Conservation (phyloP, 1,140 invertebrate species). For the Monomorium pharaonis region DNA sequence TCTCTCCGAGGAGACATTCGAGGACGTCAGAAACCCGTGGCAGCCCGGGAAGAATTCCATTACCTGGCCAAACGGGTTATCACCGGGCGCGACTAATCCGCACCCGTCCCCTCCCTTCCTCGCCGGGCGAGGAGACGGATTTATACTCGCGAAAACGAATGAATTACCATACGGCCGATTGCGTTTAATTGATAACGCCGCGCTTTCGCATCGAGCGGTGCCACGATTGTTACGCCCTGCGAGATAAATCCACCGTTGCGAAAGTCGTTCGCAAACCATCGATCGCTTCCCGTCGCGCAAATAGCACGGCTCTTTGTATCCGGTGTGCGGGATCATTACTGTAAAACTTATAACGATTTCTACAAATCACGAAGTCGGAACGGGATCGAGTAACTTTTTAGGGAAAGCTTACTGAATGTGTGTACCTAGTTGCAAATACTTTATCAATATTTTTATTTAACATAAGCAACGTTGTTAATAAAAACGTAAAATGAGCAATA, state of each 20-base stretch:
- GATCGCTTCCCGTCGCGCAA: background rate
- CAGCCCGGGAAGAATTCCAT: background rate
- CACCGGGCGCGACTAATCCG: background rate
- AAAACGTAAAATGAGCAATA: too few relatives aligned
- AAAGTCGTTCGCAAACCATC: conserved; percentile 19
- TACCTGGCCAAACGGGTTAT: conserved; percentile 4
- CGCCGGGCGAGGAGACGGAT: background rate
- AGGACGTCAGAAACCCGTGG: background rate
- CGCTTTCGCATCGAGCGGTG: conserved; percentile 27
- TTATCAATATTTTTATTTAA: too few relatives aligned
- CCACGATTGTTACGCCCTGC: conserved; percentile 21
- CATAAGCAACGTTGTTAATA: too few relatives aligned
- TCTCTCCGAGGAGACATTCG: background rate
- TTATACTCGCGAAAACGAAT: conserved; percentile 38
- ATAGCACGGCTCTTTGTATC: background rate
- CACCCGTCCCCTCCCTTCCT: background rate
- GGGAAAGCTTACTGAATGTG: too few relatives aligned
- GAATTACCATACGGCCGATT: conserved; percentile 37
- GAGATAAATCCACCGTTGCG: conserved; percentile 2
- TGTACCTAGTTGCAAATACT: too few relatives aligned
- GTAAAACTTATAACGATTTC: background rate
- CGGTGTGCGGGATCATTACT: background rate
- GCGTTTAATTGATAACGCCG: conserved; percentile 47
- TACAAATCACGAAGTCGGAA: too few relatives aligned
- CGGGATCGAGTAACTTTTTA: background rate